phyloP scores from a whole-genome alignment of 2,888 invertebrate species.

The Hirtodrosophila alboralis region DNA sequence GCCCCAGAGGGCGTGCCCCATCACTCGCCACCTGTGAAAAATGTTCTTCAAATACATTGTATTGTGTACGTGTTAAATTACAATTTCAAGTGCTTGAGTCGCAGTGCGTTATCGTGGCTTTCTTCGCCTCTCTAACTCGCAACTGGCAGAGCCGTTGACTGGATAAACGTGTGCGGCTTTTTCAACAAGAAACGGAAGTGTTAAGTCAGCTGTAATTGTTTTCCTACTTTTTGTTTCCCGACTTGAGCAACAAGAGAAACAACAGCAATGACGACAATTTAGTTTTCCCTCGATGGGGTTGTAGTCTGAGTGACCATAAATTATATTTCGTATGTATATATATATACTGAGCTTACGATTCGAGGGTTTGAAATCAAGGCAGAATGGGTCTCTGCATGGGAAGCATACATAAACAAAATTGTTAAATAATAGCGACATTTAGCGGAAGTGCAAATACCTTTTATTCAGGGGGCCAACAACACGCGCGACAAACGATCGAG shows the following conservation, averaged over 20 bases:
- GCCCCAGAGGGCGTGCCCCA: background rate
- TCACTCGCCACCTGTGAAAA: constrained; percentile 5
- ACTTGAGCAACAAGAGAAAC: constrained; percentile 19
- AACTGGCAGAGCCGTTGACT: constrained; percentile 30
- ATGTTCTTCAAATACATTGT: constrained; percentile 16
- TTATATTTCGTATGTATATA: constrained; percentile 57
- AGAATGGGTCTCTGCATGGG: constrained; percentile 37
- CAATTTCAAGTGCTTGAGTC: constrained; percentile 64
- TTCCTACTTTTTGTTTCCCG: constrained; percentile 60
- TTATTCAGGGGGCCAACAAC: constrained; percentile 50
- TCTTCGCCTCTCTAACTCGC: background rate
- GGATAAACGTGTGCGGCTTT: constrained; percentile 68
- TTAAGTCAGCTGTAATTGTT: constrained; percentile 80
- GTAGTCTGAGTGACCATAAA: constrained; percentile 69
- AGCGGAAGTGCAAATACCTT: constrained; percentile 70
- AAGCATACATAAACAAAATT: constrained; percentile 68
- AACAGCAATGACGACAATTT: constrained; percentile 63
- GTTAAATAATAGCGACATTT: constrained; percentile 78
- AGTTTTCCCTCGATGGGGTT: constrained; percentile 44
- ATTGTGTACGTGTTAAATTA: constrained; percentile 72
- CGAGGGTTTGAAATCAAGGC: background rate
- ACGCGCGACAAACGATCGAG: constrained; percentile 73
- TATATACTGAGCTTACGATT: constrained; percentile 1
- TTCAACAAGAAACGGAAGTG: constrained; percentile 77
- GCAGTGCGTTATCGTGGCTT: constrained; percentile 57